Conservation (phyloP, 2,797 vertebrate genomes). For the Huso huso region DNA sequence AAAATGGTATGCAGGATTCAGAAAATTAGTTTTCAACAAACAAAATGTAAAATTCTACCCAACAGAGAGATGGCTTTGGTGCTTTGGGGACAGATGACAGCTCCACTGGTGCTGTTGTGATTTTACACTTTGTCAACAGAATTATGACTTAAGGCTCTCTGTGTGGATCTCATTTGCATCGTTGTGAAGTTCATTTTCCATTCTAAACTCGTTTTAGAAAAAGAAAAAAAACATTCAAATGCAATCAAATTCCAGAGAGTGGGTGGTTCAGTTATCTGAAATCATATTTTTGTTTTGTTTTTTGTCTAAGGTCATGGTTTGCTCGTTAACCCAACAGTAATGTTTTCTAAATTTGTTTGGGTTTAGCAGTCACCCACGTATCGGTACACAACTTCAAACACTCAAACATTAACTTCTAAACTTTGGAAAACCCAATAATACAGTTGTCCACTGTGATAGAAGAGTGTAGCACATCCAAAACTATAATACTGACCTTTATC, state of each 20-base stretch:
- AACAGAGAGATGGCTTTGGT: conserved; percentile 17
- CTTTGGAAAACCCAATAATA: no score
- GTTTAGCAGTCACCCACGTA: no score
- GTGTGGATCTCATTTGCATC: conserved; percentile 41
- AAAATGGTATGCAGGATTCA: conserved; percentile 42
- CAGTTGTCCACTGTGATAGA: conserved; percentile 2
- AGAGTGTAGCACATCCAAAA: conserved; percentile 36
- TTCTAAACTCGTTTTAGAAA: conserved; percentile 30
- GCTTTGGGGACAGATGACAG: conserved; percentile 31
- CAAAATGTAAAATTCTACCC: conserved; percentile 24
- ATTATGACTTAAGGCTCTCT: conserved; percentile 36
- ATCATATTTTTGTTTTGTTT: no score
- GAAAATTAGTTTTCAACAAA: conserved; percentile 57
- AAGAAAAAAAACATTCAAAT: conserved; percentile 17
- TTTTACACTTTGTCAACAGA: conserved; percentile 49
- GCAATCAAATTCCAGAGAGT: conserved; percentile 29
- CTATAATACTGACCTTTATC: conserved; percentile 38
- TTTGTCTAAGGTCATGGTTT: no score
- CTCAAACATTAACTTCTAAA: no score
- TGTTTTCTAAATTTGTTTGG: no score
- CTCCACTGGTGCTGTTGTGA: conserved; percentile 39
- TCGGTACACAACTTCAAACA: no score
- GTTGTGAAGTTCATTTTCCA: conserved; percentile 32
- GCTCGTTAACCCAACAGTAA: no score
- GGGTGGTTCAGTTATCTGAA: conserved; percentile 29